Conservation (phyloP, 2,888 invertebrate genomes). For the Orthonychiurus folsomi region DNA sequence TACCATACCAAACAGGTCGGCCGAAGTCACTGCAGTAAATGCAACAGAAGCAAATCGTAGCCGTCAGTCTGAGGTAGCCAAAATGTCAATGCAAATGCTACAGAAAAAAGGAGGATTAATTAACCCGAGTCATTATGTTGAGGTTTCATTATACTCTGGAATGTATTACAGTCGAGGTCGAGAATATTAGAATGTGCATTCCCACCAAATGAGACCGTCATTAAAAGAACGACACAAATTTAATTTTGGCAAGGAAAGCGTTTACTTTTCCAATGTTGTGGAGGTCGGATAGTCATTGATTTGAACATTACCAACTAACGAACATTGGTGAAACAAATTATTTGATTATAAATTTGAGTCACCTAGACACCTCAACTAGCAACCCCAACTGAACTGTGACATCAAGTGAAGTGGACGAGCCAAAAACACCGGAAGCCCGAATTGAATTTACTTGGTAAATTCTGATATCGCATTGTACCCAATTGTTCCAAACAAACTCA, state of each 20-base stretch:
- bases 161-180: too few relatives aligned
- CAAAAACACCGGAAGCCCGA: conserved; percentile 64
- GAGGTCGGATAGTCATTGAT: conserved; percentile 42
- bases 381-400: conserved; percentile 30
- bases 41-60: conserved; percentile 76
- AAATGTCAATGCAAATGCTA: conserved; percentile 82
- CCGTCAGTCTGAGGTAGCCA: conserved; percentile 85
- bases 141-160: too few relatives aligned
- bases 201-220: not conserved
- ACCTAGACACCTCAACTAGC: conserved; percentile 46
- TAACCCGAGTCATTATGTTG: conserved; percentile 11
- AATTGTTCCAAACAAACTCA: conserved; percentile 68
- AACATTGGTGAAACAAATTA: conserved; percentile 31
- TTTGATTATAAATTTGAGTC: not conserved
- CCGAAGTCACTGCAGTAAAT: conserved; percentile 73
- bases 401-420: conserved; percentile 62
- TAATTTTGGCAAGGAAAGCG: conserved; percentile 17
- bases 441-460: conserved; percentile 58
- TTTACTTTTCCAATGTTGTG: conserved; percentile 45
- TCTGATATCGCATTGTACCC: conserved; percentile 68
- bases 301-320: conserved; percentile 25
- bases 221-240: not conserved
- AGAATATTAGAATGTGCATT: too few relatives aligned
- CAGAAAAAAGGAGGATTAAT: conserved; percentile 30
- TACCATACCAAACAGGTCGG: conserved; percentile 65